Evolutionary conservation across 2,797 vertebrate genomes (phyloP).

Genomic region (Chloroceryle inda): DNA sequence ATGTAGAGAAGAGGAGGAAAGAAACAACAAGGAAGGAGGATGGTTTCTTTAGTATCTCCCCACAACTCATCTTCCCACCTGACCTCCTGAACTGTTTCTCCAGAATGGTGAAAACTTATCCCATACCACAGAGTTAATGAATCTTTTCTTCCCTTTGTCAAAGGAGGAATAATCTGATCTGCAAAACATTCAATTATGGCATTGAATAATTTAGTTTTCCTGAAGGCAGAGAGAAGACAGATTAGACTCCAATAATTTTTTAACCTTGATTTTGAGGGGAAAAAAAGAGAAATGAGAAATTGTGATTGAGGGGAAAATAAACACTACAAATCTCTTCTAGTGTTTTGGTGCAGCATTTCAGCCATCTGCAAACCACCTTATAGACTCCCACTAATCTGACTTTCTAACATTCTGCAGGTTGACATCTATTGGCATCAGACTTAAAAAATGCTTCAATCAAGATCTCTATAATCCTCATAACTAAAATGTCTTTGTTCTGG

Average conservation of each 20-base stretch:
- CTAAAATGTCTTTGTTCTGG: constrained; percentile 30
- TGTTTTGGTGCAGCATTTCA: constrained; percentile 8
- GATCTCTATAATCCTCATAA: constrained; percentile 11
- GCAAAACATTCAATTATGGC: background rate
- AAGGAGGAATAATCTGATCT: background rate
- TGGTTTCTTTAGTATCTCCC: background rate
- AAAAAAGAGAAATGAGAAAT: background rate
- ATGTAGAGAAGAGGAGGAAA: background rate
- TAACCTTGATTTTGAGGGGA: background rate
- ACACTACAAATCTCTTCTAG: background rate
- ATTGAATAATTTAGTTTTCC: background rate
- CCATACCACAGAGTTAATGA: background rate
- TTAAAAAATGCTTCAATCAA: constrained; percentile 41
- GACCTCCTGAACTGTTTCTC: background rate
- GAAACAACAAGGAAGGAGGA: background rate
- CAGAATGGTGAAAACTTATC: background rate
- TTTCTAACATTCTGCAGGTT: constrained; percentile 14
- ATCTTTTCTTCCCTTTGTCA: background rate
- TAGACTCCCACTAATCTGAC: constrained; percentile 29
- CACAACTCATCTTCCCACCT: background rate
- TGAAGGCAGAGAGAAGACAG: background rate
- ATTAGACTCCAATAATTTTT: background rate
- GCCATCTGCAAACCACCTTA: constrained; percentile 47
- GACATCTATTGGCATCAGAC: constrained; percentile 24
- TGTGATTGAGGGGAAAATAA: background rate